A percentile compares a stretch with the other conserved stretches of the same genome.
phyloP scores from a whole-genome alignment of 2,888 invertebrate genomes.

The Byasa hedistus region DNA sequence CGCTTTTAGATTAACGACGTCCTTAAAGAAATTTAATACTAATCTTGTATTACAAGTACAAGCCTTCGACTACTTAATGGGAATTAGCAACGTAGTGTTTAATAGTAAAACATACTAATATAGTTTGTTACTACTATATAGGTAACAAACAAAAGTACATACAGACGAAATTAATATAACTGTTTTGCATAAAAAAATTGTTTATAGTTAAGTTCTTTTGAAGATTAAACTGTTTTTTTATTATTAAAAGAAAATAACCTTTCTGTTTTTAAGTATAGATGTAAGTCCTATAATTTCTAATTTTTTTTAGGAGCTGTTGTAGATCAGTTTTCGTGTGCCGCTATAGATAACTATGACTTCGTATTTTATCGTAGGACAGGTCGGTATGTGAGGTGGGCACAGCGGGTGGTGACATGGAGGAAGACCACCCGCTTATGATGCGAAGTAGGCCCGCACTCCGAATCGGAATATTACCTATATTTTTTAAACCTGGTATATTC shows the following conservation, averaged over 20 bases:
- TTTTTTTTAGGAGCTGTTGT: background rate
- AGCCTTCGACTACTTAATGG: too few species aligned
- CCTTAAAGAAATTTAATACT: background rate
- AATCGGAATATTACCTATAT: slow-evolving; percentile 10
- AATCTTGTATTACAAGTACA: background rate
- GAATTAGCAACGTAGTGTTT: too few species aligned
- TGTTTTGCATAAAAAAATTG: too few species aligned
- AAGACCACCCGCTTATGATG: slow-evolving; percentile 59
- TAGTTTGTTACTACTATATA: too few species aligned
- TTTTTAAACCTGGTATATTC: slow-evolving; percentile 4
- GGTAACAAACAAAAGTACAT: too few species aligned
- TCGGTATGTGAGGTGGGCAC: slow-evolving; percentile 53
- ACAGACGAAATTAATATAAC: too few species aligned
- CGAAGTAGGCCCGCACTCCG: slow-evolving; percentile 41
- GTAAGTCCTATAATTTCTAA: background rate
- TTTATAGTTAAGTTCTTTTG: too few species aligned
- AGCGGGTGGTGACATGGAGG: slow-evolving; percentile 52
- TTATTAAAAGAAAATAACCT: background rate
- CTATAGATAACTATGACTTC: slow-evolving; percentile 37
- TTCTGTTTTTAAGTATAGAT: background rate
- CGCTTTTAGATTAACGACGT: background rate
- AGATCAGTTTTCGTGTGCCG: slow-evolving; percentile 25
- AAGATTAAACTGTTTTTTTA: too few species aligned
- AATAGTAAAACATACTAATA: too few species aligned
- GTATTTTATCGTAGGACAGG: slow-evolving; percentile 50